Evolutionary conservation across 2,797 vertebrate species (phyloP).

Genomic region (Erithacus rubecula): DNA sequence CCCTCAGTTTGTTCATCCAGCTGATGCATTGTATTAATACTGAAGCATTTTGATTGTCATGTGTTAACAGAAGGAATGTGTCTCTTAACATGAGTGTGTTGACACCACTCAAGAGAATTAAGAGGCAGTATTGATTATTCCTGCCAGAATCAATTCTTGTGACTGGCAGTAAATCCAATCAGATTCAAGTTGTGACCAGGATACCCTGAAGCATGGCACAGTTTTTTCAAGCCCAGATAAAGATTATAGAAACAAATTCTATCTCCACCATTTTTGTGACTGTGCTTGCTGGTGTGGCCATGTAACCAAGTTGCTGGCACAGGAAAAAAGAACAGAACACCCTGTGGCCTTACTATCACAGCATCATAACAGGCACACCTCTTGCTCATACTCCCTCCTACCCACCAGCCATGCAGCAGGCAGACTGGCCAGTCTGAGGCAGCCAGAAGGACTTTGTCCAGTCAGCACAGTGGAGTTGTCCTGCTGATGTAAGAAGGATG

Average conservation of each 20-base stretch:
- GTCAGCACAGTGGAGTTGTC: background rate
- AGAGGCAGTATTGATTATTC: background rate
- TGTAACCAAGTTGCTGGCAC: background rate
- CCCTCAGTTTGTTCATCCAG: background rate
- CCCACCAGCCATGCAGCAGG: background rate
- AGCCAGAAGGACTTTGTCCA: background rate
- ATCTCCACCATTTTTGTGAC: background rate
- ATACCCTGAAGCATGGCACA: background rate
- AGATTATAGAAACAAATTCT: too few relatives aligned
- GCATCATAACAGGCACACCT: background rate
- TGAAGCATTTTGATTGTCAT: background rate
- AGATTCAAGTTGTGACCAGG: background rate
- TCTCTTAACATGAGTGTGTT: background rate
- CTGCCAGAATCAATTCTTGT: background rate
- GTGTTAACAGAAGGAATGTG: background rate
- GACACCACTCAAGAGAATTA: background rate
- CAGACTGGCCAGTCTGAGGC: background rate
- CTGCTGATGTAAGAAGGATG: background rate
- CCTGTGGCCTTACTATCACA: background rate
- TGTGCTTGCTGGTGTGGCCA: background rate
- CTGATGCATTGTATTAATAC: too few relatives aligned
- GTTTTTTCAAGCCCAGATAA: background rate
- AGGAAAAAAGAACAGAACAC: background rate
- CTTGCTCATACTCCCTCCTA: background rate
- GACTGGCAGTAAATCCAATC: background rate